Base-by-base conservation (phyloP, 2,888 invertebrate genomes). In the Terebella lapidaria region DNA sequence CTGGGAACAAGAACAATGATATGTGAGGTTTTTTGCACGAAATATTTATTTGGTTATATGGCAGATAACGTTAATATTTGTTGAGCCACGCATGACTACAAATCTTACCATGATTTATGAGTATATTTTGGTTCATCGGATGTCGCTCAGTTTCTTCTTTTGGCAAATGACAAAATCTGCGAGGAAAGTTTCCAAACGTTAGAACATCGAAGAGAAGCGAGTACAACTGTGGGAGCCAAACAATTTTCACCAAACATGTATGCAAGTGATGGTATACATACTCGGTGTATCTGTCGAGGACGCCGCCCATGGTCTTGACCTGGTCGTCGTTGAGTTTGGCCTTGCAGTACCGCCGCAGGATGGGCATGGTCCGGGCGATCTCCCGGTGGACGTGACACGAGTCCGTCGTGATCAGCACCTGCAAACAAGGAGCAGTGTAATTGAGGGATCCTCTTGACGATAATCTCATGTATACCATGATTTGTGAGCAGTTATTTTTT, bases 271-370 rank as follows among this genome's bases (percentile, higher is more conserved):
- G 4, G 53, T 27, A 25, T 10, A 62, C 75, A 65, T 67, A 79
- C 78, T 76, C 77, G 29, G 74, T 75, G 28, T 77, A 68, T 63
- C 77, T 73, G 57, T 78, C 77, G 30, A 79, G 70, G 18, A 78
- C 77, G 55, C 73, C 75, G 47, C 72, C 71, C 73, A 77, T 75
- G 22, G 76, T 69, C 35, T 72, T 66, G 46, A 77, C 77, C 63
- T 79, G 79, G 60, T 77, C 76, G 60, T 77, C 74, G 59, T 75
- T 77, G 24, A 79, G 70, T 57, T 78, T 78, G 26, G 67, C 63
- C 49, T 64, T 65, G n/a, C 65, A 60, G 65, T 64, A 68, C n/a
- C 70, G 59, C 28, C 67, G 58, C 46, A 70, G 63, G 51, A 67
- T 67, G 20, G 68, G 70, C 64, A 69, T 69, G 24, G 64, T 72